Evolutionary conservation across 2,797 vertebrate species (phyloP).

Genomic region (Catharus ustulatus): DNA sequence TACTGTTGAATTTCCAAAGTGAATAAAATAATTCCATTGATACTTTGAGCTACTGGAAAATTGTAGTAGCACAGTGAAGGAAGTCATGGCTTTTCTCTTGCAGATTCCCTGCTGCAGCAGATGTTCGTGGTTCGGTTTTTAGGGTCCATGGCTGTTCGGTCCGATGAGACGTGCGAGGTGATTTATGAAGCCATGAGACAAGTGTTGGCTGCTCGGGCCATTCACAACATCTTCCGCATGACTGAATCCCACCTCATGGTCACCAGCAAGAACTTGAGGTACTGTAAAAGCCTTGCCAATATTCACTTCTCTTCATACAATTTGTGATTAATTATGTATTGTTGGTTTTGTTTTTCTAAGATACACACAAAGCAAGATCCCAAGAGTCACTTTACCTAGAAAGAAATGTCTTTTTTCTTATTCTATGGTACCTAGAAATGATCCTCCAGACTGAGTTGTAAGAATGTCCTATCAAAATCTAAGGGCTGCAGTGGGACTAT

Average conservation of each 20-base stretch:
- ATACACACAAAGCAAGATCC: neutral
- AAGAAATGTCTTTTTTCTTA: neutral
- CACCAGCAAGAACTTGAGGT: conserved; percentile 91
- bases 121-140: conserved; percentile 94
- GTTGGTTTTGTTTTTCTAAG: neutral
- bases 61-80: neutral
- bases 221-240: conserved; percentile 98
- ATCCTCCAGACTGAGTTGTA: neutral
- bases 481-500: neutral
- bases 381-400: neutral
- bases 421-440: neutral
- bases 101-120: conserved; percentile 94
- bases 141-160: conserved; percentile 94
- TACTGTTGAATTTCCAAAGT: neutral
- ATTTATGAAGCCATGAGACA: conserved; percentile 98
- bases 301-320: neutral
- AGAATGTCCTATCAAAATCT: neutral
- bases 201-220: conserved; percentile 93
- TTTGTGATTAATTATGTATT: neutral
- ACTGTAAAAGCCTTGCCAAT: neutral
- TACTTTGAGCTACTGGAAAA: neutral
- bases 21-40: neutral
- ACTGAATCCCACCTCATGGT: conserved; percentile 95
- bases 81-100: neutral
- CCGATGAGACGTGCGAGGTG: conserved; percentile 85